A percentile compares a stretch with the other conserved stretches of the same genome.
phyloP scores from a whole-genome alignment of 2,113 vertebrate genomes.

The Oceanites oceanicus region DNA sequence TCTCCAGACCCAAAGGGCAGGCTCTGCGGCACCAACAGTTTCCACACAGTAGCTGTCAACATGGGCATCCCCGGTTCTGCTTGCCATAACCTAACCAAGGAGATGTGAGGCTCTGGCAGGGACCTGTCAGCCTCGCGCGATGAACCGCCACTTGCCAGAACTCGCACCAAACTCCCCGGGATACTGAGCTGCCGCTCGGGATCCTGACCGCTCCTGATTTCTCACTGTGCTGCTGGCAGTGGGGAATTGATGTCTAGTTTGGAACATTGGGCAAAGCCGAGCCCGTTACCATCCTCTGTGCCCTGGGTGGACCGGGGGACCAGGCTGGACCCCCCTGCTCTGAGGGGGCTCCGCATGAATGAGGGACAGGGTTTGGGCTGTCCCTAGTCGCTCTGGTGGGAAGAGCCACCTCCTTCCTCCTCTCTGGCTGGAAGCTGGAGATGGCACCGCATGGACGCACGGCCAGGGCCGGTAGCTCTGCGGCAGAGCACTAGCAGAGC shows the following conservation, averaged over 20 bases:
- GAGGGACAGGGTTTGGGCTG: neutral
- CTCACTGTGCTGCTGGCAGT: neutral
- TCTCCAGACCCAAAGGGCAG: neutral
- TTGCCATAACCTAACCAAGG: neutral
- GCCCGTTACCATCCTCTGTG: accelerated
- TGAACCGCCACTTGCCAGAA: neutral
- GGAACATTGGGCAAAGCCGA: neutral
- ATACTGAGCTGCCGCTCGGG: neutral
- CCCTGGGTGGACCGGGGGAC: neutral
- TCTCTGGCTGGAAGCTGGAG: neutral
- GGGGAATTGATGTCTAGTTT: neutral
- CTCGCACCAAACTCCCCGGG: accelerated
- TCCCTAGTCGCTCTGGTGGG: neutral
- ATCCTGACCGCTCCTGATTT: neutral
- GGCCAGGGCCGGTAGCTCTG: accelerated
- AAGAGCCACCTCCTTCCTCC: neutral
- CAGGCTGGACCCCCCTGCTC: accelerated
- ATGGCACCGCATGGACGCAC: accelerated
- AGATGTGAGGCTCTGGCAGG: accelerated
- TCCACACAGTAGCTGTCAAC: neutral
- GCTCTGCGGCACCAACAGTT: neutral
- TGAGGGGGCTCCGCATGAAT: accelerated
- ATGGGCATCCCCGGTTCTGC: neutral
- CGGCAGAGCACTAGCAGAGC: neutral
- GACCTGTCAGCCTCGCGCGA: accelerated